Conservation (phyloP, 2,113 vertebrate genomes). For the Megalops atlanticus region DNA sequence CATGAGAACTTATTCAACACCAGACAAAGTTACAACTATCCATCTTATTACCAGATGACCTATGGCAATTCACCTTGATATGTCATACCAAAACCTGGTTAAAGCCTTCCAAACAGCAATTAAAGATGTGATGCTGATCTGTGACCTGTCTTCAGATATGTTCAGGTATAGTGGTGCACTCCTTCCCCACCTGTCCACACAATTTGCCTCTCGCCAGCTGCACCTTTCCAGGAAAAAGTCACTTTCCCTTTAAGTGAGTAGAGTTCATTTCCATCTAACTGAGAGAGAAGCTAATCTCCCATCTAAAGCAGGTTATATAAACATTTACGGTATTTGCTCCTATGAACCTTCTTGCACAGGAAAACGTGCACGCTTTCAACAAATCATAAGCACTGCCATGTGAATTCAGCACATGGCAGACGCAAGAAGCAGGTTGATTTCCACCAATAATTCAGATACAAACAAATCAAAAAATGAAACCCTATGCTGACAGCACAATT, state of each 20-base stretch:
- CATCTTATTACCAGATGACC: not conserved
- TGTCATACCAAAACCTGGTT: not conserved
- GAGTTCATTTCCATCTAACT: not conserved
- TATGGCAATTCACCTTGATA: too few species aligned
- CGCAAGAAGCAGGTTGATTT: too few species aligned
- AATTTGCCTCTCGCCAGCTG: not conserved
- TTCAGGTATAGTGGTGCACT: not conserved
- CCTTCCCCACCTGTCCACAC: not conserved
- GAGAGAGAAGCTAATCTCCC: not conserved
- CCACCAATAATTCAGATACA: too few species aligned
- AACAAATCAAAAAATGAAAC: too few species aligned
- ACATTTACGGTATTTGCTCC: not conserved
- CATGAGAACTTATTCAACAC: not conserved
- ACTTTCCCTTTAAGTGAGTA: not conserved
- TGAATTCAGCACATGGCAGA: too few species aligned
- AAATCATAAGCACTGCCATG: not conserved
- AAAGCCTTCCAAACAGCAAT: not conserved
- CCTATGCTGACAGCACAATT: too few species aligned
- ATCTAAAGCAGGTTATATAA: not conserved
- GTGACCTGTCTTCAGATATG: not conserved
- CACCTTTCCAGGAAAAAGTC: not conserved
- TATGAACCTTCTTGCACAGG: not conserved
- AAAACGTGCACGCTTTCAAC: not conserved
- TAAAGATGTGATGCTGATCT: not conserved
- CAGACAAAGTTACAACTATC: not conserved